Evolutionary conservation across 2,797 vertebrate genomes (phyloP), one percentile per base, ranked within the genome.

Genomic region (Carapus acus): DNA sequence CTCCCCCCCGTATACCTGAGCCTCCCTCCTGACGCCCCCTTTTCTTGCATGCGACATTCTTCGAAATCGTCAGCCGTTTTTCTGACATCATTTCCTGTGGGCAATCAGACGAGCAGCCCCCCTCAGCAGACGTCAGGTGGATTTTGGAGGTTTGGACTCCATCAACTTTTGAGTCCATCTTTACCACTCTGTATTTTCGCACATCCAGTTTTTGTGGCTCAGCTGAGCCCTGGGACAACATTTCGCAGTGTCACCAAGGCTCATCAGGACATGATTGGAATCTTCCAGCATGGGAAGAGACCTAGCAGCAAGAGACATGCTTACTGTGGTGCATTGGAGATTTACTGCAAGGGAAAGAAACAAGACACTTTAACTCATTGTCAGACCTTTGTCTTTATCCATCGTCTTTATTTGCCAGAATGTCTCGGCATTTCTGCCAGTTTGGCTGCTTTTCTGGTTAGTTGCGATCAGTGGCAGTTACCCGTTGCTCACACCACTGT

Each of bases 1-100:
- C 40, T 37, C 44, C 37, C 31, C 39, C 36, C 53, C 43, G 83
- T 86, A 77, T 76, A 88, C 87, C 86, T 83, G 70, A 41, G 16
- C 38, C 52, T 74, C 41, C 45, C 47, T 43, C 38, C 33, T 12
- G 68, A 33, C 49, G 49, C 16, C 55, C 49, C 22, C 27, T 63
- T 27, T 59, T 52, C 20, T 45, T 33, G 54, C 13, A n/a, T 6
- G 17, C 53, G 52, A 71, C 52, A 54, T 67, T 50, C 56, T 51
- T 46, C 42, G 62, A 61, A 34, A 51, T 44, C 49, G 43, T 42
- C 44, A 60, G 49, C 24, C 8, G 33, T 67, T 34, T 68, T 58
- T 47, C 40, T 62, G 62, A 69, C 51, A 34, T 76, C 65, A 65
- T 52, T 24, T 61, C 67, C 71, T 71, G 55, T 18, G 13, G 43